Evolutionary conservation across 2,797 vertebrate genomes (phyloP).

Genomic region (Schizopygopsis malacanthus): DNA sequence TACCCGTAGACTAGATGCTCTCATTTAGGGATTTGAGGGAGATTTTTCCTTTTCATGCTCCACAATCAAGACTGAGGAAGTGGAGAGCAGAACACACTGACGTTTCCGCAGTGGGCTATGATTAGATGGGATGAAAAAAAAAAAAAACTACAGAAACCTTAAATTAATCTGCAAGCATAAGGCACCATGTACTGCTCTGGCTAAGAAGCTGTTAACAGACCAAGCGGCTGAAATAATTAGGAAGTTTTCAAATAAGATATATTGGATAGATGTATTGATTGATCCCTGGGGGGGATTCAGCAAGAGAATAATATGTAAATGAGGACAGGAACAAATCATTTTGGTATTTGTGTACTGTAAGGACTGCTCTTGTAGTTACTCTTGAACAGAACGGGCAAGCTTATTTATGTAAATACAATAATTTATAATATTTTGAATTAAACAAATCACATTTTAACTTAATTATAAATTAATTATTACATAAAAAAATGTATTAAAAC

Average conservation of each 20-base stretch:
- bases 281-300: neutral
- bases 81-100: conserved; percentile 11
- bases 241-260: neutral
- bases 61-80: conserved; percentile 24
- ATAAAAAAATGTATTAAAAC: neutral
- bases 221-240: neutral
- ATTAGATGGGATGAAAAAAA: neutral
- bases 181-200: neutral
- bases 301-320: conserved; percentile 7
- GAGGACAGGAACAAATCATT: conserved; percentile 11
- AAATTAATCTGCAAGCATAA: neutral
- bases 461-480: neutral
- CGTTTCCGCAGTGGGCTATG: conserved; percentile 4
- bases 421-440: neutral
- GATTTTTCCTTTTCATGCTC: conserved; percentile 28
- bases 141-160: neutral
- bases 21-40: conserved; percentile 73
- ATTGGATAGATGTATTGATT: conserved; percentile 8
- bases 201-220: neutral
- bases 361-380: neutral
- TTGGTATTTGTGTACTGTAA: neutral
- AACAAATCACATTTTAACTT: neutral
- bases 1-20: conserved; percentile 63
- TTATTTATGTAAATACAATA: neutral
- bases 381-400: neutral